Base-by-base conservation (phyloP, 2,797 vertebrate species). In the Odontamblyopus lacepedii region DNA sequence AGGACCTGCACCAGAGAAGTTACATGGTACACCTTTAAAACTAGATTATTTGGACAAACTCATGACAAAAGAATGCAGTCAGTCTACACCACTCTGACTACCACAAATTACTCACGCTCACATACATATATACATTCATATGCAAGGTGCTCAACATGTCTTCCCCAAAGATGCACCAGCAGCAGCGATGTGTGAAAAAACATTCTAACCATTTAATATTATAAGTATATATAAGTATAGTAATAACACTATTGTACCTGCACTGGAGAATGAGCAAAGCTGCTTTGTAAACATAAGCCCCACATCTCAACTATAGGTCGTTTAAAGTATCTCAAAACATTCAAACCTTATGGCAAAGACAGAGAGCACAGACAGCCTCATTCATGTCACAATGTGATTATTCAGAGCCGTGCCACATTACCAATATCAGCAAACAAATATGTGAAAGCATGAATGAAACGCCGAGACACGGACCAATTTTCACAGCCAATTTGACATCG, bases 401-500 rank as follows among this genome's bases (percentile, higher is more conserved):
- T 29, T 76, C 74, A 78, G 85, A 85, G 73, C 83, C 84, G 78
- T 89, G 87, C 89, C 87, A 92, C 90, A 92, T 89, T 87, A 92
- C 91, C 89, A 89, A 87, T 89, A 92, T 91, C 87, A 86, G 89
- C 90, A 91, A 92, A 90, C 89, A 92, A 88, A 92, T 85, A 88
- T 83, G 87, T 86, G 86, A 86, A 90, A 85, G 89, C 91, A 89
- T 92, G 92, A 92, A 93, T 91, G 91, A 92, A 89, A 82, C 38
- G 48, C 83, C 74, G 82, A 92, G 87, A 88, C 86, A 88, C 85
- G 91, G 83, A 90, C 72, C 75, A 75, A 90, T 93, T 95, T 93
- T 93, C 90, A 94, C 92, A 91, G 93, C 89, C 93, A 93, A 93
- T 93, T 93, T 92, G 79, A 91, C 88, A 89, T 90, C 86, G 89